Evolutionary conservation across 1,140 invertebrate genomes (phyloP), one percentile per base, ranked within the genome.

Genomic region (Pristionchus pacificus): DNA sequence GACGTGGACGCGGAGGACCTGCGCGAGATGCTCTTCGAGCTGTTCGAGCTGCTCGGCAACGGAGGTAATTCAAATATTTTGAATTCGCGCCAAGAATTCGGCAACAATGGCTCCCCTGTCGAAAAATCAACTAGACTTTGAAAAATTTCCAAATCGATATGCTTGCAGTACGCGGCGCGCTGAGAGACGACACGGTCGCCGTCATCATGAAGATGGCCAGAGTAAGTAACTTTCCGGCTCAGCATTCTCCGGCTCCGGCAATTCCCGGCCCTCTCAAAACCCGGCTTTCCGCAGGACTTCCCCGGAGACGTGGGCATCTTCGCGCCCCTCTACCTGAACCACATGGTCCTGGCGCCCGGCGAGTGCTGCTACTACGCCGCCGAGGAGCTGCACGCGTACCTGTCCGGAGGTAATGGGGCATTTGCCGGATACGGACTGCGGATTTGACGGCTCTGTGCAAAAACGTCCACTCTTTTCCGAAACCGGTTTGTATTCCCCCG

Each of bases 351-450:
- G 1, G 80, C 91, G 75, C 92, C 93, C n/a, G 93, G 93, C 13
- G 89, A 99, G 84, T 94, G 6, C 91, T 94, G 3, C 90, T 99
- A 71, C 97, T 91, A 86, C 86, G 98, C 29, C 90, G 89, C 95
- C 10, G 95, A 96, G 85, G 89, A 93, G 80, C 92, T 94, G 33
- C 97, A 99, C 87, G 95, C 96, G 19, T 99, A 98, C 87, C 85
- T 99, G 19, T 90, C 87, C 84, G 96, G 96, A 86, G 91, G 92
- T 93, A 85, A 76, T 25, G n/a, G n/a, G n/a, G n/a, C n/a, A n/a
- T n/a, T n/a, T n/a, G n/a, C n/a, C 61, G 15, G 13, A 27, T 10
- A 15, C 15, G 55, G 10, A 61, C 6, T 25, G 60, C 24, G 33
- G 19, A 59, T 3, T 13, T 61, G n/a, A 27, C 30, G 30, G 15